These are phyloP conservation scores for Megastigmus dorsalis DNA, from an alignment of 2,888 invertebrate species.

Conservation along the genomic window DNA sequence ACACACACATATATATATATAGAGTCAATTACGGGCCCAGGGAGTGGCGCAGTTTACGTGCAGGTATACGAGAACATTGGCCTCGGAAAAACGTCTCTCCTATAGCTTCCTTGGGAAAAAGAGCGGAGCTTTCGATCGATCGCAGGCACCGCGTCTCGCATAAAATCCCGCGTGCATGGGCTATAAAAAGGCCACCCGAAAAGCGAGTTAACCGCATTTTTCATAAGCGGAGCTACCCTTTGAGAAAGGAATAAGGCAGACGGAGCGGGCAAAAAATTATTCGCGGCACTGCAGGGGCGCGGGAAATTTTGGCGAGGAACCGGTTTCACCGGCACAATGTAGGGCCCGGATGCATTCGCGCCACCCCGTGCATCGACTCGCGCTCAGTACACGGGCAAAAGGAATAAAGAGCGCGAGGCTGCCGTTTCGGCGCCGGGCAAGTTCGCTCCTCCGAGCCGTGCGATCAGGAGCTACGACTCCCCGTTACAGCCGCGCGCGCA, in stretches of 20 bases:
- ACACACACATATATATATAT: too few relatives aligned
- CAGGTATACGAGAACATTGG: constrained; percentile 30
- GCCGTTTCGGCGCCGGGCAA: neutral
- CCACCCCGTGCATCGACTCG: neutral
- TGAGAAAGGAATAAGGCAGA: constrained; percentile 17
- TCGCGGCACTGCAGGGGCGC: constrained; percentile 40
- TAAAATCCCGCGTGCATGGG: neutral
- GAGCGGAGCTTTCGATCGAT: constrained; percentile 38
- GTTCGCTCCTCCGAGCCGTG: too few relatives aligned
- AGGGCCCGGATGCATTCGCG: constrained; percentile 14
- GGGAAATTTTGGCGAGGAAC: constrained; percentile 69
- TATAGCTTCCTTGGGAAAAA: constrained; percentile 26
- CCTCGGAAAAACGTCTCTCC: constrained; percentile 29
- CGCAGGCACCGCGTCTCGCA: neutral
- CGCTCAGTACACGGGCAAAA: too few relatives aligned
- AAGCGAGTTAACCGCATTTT: constrained; percentile 67
- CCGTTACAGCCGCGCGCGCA: too few relatives aligned
- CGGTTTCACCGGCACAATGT: constrained; percentile 69
- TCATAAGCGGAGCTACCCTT: constrained; percentile 65
- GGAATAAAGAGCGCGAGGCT: too few relatives aligned
- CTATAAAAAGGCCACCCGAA: neutral
- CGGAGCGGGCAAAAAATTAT: constrained; percentile 1
- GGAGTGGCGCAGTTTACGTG: constrained; percentile 26
- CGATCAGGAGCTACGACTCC: neutral
- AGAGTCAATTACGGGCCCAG: too few relatives aligned